Evolutionary conservation across 2,113 vertebrate species (phyloP), one percentile per base, ranked within the genome.

Genomic region (Phrynocephalus versicolor): DNA sequence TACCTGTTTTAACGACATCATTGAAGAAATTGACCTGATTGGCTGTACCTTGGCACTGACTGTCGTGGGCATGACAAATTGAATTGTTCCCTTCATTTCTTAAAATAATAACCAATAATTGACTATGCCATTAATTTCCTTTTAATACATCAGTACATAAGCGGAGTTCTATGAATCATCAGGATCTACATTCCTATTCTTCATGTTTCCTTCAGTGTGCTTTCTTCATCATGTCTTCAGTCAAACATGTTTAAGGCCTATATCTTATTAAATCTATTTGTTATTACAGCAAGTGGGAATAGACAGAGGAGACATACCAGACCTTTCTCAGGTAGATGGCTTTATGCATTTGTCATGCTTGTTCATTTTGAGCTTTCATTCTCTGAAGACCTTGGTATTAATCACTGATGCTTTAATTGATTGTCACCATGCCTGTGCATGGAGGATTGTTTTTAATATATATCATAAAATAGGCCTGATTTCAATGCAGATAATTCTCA

Each of bases 231-330:
- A 81, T 86, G 77, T 83, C 80, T 90, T 88, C 58, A 85, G 64
- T 6, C 84, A 82, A 92, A 84, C 57, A 79, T 45, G 69, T 74
- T 62, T 75, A 39, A 25, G 21, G 89, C 89, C 81, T 94, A 69
- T 92, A 87, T 57, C 67, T 90, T 2, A 0, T 71, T 72, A 55
- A 64, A 70, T 92, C 85, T 95, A 18, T 89, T 95, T 91, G 82
- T 91, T 67, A n/a, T 95, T 93, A 94, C 96, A 99, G 98, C 98
- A 99, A 95, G 98, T 99, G 94, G 98, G 98, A 90, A 99, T 99
- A 83, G 98, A 99, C 94, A 97, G 98, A 97, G 98, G 98, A 85
- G 98, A 98, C 94, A 99, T 99, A 93, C 98, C 98, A 92, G 98
- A 99, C 91, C 97, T 99, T 92, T 99, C 98, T 87, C 98, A 99